Evolutionary conservation across 1,140 invertebrate species (phyloP).

Genomic region (Zaprionus vittiger): DNA sequence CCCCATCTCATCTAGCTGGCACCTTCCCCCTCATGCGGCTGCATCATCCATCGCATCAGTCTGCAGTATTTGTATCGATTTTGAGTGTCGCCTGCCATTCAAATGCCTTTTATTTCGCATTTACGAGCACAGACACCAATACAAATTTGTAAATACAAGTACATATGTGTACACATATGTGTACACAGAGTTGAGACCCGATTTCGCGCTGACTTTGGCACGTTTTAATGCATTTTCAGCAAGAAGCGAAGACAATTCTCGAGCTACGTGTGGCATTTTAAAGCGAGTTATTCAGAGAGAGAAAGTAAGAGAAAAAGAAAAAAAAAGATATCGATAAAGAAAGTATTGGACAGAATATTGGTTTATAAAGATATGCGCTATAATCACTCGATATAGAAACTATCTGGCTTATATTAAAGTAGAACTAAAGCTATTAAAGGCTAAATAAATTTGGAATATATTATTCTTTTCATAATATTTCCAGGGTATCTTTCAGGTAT

Average conservation of each 20-base stretch:
- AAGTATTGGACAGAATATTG: background rate
- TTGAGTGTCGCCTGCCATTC: constrained; percentile 82
- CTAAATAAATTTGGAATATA: too few species aligned
- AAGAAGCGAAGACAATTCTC: constrained; percentile 18
- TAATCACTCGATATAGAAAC: background rate
- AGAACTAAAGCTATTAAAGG: background rate
- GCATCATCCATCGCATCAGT: constrained; percentile 1
- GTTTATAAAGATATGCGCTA: background rate
- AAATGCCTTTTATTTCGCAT: constrained; percentile 79
- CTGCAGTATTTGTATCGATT: constrained; percentile 68
- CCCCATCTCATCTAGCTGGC: background rate
- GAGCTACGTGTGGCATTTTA: background rate
- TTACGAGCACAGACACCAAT: constrained; percentile 49
- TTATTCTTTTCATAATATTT: too few species aligned
- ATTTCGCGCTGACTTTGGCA: constrained; percentile 58
- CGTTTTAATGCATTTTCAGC: constrained; percentile 67
- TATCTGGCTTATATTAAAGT: too few species aligned
- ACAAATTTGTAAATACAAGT: background rate
- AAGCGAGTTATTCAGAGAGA: background rate
- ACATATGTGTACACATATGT: background rate
- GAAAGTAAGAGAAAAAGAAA: background rate
- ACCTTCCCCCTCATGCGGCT: background rate
- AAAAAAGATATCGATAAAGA: background rate
- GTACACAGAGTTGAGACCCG: background rate
- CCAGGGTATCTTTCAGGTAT: background rate